phyloP scores from a whole-genome alignment of 2,113 vertebrate genomes.

The Bolborhynchus lineola region DNA sequence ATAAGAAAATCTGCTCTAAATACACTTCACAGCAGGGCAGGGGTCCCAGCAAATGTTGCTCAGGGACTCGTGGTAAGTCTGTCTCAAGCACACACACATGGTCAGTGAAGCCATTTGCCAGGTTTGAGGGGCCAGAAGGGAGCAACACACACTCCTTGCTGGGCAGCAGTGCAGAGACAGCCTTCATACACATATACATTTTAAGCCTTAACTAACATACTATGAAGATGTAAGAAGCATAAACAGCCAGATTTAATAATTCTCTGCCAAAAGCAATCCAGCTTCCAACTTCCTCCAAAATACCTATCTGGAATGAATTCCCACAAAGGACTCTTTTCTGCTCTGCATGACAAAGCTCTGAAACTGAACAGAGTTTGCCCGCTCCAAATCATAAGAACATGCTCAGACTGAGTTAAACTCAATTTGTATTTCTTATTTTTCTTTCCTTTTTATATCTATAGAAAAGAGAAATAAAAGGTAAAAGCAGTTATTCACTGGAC shows the following conservation, averaged over 20 bases:
- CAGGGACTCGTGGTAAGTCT: not conserved
- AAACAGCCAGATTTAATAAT: not conserved
- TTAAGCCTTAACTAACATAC: not conserved
- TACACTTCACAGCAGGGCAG: not conserved
- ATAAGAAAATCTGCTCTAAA: not conserved
- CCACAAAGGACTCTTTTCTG: not conserved
- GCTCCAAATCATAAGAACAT: not conserved
- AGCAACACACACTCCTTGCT: accelerated
- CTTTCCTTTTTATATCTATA: not conserved
- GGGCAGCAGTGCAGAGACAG: not conserved
- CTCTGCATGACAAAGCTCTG: not conserved
- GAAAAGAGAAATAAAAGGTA: not conserved
- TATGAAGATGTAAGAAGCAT: not conserved
- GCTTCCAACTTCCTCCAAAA: not conserved
- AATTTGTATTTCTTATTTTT: not conserved
- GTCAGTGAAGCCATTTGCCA: accelerated
- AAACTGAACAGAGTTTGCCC: not conserved
- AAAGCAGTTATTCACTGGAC: not conserved
- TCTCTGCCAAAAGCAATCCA: not conserved
- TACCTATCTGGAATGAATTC: not conserved
- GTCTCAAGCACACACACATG: not conserved
- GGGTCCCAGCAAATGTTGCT: not conserved
- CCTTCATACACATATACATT: not conserved
- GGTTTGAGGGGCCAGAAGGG: not conserved
- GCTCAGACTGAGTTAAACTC: not conserved